A percentile compares a stretch with the other conserved stretches of the same genome.
These are phyloP conservation scores for Sparus aurata DNA, from an alignment of 2,797 vertebrate species.

Conservation along the genomic window DNA sequence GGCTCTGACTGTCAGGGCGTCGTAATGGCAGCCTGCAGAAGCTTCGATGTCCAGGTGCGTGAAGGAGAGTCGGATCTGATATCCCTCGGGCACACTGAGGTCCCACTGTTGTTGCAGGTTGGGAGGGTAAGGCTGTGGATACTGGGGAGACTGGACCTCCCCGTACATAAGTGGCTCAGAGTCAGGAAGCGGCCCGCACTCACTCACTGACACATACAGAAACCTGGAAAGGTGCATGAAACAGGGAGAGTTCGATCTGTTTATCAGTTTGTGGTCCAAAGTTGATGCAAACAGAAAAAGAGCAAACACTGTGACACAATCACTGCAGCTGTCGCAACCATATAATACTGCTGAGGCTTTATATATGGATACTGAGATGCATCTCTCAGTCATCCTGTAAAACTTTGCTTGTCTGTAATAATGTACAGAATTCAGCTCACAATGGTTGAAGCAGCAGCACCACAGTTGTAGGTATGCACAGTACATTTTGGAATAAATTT, in stretches of 20 bases:
- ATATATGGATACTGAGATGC: neutral
- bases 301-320: constrained; percentile 59
- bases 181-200: constrained; percentile 36
- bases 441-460: neutral
- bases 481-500: neutral
- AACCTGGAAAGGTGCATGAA: constrained; percentile 59
- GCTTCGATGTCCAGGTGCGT: constrained; percentile 91
- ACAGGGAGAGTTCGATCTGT: constrained; percentile 53
- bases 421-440: neutral
- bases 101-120: constrained; percentile 84
- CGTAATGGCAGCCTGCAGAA: constrained; percentile 88
- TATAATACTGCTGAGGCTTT: constrained; percentile 2
- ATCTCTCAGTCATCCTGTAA: constrained; percentile 1
- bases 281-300: constrained; percentile 66
- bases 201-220: constrained; percentile 56
- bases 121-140: constrained; percentile 74
- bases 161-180: constrained; percentile 66
- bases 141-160: constrained; percentile 87
- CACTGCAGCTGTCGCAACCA: constrained; percentile 15
- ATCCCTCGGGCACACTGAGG: constrained; percentile 88
- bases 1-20: constrained; percentile 88
- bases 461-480: neutral
- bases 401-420: constrained; percentile 1
- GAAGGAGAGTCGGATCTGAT: constrained; percentile 90
- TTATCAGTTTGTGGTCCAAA: constrained; percentile 66